A percentile compares a stretch with the other conserved stretches of the same genome.
phyloP scores from a whole-genome alignment of 64 coral and sea anemone species.

The Astreopora myriophthalma region DNA sequence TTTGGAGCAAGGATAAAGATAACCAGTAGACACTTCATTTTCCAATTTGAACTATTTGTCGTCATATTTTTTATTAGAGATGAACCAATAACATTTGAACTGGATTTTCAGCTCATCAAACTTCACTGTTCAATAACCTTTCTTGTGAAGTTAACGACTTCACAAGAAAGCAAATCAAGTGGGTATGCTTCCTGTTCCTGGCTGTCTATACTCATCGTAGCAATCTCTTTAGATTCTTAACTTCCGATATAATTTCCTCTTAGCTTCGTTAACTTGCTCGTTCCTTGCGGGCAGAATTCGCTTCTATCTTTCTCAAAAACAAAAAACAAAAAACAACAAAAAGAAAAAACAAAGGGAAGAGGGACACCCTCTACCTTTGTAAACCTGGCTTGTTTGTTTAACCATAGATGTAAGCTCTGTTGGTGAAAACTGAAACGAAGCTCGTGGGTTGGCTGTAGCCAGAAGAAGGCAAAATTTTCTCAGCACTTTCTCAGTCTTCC shows the following conservation, averaged over 20 bases:
- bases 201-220: not conserved
- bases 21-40: no score
- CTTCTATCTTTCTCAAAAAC: not conserved
- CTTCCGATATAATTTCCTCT: not conserved
- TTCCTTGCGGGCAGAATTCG: not conserved
- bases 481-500: no score
- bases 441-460: no score
- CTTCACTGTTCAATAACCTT: not conserved
- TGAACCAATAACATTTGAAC: not conserved
- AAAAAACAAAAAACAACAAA: not conserved
- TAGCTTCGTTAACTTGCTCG: not conserved
- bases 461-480: no score
- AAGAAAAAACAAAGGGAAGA: not conserved
- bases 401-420: no score
- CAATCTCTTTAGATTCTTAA: not conserved
- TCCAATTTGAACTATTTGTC: no score
- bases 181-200: not conserved
- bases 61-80: not conserved
- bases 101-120: not conserved
- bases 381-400: no score
- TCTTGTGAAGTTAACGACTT: not conserved
- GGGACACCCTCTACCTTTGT: not conserved
- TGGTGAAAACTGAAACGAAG: no score
- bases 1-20: not conserved
- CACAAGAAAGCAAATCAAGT: constrained; percentile 18